A percentile compares a stretch with the other conserved stretches of the same genome.
These are phyloP conservation scores for Passer montanus DNA, from an alignment of 2,113 vertebrate genomes.

Conservation along the genomic window DNA sequence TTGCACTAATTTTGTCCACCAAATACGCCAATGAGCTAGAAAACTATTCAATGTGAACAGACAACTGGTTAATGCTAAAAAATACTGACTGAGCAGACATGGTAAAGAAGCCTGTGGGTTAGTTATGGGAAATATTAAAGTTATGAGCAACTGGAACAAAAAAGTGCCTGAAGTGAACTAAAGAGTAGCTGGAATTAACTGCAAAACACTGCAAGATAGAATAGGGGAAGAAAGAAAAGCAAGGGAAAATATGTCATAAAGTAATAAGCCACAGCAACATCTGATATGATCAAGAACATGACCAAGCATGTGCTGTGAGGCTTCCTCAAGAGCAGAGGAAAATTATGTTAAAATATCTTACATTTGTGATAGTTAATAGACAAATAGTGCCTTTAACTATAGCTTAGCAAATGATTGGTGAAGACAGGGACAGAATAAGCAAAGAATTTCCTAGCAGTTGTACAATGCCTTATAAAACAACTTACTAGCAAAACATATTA, in stretches of 20 bases:
- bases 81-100: background rate
- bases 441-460: background rate
- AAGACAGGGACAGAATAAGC: background rate
- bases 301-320: slow-evolving; percentile 10
- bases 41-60: background rate
- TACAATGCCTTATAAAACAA: background rate
- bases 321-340: background rate
- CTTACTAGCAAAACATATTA: background rate
- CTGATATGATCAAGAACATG: slow-evolving; percentile 11
- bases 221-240: background rate
- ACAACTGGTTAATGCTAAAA: background rate
- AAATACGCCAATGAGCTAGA: background rate
- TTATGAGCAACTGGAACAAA: background rate
- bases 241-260: slow-evolving; percentile 8
- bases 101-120: background rate
- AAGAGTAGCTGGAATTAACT: background rate
- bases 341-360: slow-evolving; percentile 4
- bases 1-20: background rate
- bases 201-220: background rate
- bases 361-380: background rate
- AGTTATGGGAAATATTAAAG: background rate
- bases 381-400: background rate
- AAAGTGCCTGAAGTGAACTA: background rate
- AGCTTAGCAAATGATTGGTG: background rate
- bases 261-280: slow-evolving; percentile 9